Base-by-base conservation (phyloP, 2,888 invertebrate species). In the Eupeodes latifasciatus region DNA sequence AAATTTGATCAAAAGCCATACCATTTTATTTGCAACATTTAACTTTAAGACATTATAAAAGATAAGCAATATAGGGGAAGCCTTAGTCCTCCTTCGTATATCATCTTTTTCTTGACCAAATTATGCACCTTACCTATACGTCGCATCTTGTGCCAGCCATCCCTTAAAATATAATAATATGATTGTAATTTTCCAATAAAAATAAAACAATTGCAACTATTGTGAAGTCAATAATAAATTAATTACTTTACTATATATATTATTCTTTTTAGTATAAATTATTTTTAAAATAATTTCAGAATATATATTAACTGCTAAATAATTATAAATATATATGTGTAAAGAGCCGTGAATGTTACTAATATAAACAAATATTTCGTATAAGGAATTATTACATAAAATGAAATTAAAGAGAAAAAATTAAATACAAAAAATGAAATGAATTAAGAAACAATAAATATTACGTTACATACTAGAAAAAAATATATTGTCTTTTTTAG, bases 271-370 rank as follows among this genome's bases (percentile, higher is more conserved):
- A 49, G 9, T 16, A 34, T 51, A 51, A 27, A 69, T 69, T 69
- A 78, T 62, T 57, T 71, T 55, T 47, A 49, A 74, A 66, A 47
- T 72, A 44, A 78, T 57, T 62, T 69, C 12, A 71, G 16, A 51
- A 71, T 71, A 69, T 71, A 66, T 64, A 55, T 71, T 64, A 12
- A 66, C 14, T 27, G 27, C 27, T 27, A 51, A 51, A 81, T 36
- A 47, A 76, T 71, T 44, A 59, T 49, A 66, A 62, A 67, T 69
- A 19, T 84, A 84, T 51, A 84, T 80, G 49, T 71, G 49, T 71
- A 72, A 77, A 66, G 64, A 81, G 53, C 71, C 71, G 76, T 85
- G 62, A 85, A 85, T 76, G 85, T 85, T 85, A 81, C 81, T 85
- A 85, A 72, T 55, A 69, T 55, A 64, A 77, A 85, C 36, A 40